Base-by-base conservation (phyloP, 2,113 vertebrate genomes). In the Zapornia atra region DNA sequence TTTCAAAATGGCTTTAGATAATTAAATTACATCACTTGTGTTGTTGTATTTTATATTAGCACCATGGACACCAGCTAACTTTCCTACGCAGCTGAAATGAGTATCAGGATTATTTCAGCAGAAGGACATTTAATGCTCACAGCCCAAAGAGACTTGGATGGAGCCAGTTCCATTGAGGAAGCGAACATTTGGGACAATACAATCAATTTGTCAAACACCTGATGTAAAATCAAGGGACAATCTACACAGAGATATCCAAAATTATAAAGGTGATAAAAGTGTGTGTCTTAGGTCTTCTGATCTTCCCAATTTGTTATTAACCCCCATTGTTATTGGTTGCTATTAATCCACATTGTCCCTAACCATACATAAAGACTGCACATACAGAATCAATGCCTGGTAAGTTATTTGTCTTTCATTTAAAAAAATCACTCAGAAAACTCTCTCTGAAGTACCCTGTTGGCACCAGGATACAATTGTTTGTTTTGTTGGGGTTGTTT, bases 1-100 rank as follows among this genome's bases (percentile, higher is more conserved):
- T 94, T 91, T 88, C 75, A 95, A 69, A 91, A 87, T 70, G 77
- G 70, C 73, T 95, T 94, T 88, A 65, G 81, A 71, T 82, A 70
- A 90, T 72, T 81, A 95, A 89, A 94, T 92, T 71, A 68, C 92
- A 76, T 88, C 78, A 73, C 59, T 82, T 21, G 34, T 59, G 38
- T 14, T 88, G 72, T 38, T 93, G 69, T 71, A 77, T 88, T 90
- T 94, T 59, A 7, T 72, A 59, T 73, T 94, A 92, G 95, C 86
- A 95, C 91, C 87, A 93, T 76, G 90, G 91, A 96, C 90, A 90
- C 60, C 92, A 96, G 81, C 71, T 93, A 69, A 66, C 48, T 65
- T 73, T 44, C 85, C 65, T 63, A 34, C 22, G 15, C 31, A 46
- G 82, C 53, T 68, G 72, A 92, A 94, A 90, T 20, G 42, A 71